Evolutionary conservation across 2,888 invertebrate species (phyloP), one percentile per base, ranked within the genome.

Genomic region (Laspeyria flexula): DNA sequence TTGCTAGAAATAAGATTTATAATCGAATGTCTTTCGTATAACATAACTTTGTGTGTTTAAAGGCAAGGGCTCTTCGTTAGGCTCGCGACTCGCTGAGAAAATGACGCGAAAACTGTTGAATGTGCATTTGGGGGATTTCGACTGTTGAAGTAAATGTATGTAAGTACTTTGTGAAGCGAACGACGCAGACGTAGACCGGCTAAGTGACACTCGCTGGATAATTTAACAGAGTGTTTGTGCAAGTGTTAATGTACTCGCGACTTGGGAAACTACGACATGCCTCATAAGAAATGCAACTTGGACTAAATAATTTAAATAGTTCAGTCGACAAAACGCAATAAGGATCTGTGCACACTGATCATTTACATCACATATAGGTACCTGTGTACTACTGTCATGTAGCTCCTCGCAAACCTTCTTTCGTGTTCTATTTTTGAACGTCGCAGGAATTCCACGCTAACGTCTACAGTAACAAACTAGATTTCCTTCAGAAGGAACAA

Each of bases 91-190:
- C 65, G 70, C 51, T 29, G 56, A 58, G 67, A 73, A 76, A 73
- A 76, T 75, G 73, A 70, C 60, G 70, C 63, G 71, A 58, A 64
- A 77, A 71, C 74, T 74, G 76, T 77, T 75, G 78, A 76, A 78
- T 75, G 76, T 67, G 71, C 77, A 71, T 73, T 78, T 72, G 49
- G 60, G 59, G 62, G 60, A 70, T 71, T 64, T 56, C 41, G 38
- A 47, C 49, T 45, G 55, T 55, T 62, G 43, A 55, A 62, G 60
- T 52, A 47, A n/a, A 59, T 47, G 45, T 53, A 41, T 49, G 43
- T 31, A 41, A 49, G 60, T 51, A 54, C 53, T 60, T 60, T 40
- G 53, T 65, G 11, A 21, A 48, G 56, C 39, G 12, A 30, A n/a
- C 7, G 42, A 46, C n/a, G n/a, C n/a, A n/a, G n/a, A n/a, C n/a